Percentiles rank a stretch among this genome's conserved stretches.
These are phyloP conservation scores for Zaprionus vittiger DNA, from an alignment of 1,140 invertebrate genomes.

Conservation along the genomic window DNA sequence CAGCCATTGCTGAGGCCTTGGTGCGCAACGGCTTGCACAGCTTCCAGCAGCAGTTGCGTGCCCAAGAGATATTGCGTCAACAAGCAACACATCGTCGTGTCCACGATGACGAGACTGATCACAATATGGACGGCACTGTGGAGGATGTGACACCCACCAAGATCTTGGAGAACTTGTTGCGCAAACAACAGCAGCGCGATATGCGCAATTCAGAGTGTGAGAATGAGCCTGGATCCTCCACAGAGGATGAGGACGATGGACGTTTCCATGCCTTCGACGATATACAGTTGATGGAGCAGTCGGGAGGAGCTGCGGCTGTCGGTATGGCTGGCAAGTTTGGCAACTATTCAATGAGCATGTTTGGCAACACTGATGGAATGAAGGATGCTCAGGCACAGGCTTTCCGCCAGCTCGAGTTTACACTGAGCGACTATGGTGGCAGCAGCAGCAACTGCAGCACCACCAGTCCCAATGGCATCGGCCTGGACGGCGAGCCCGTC, in stretches of 20 bases:
- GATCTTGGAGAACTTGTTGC: constrained; percentile 74
- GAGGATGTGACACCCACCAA: constrained; percentile 62
- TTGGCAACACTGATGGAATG: constrained; percentile 52
- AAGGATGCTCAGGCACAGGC: constrained; percentile 75
- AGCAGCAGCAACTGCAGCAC: constrained; percentile 68
- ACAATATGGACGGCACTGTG: not conserved
- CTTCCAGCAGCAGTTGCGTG: constrained; percentile 78
- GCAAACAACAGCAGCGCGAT: constrained; percentile 69
- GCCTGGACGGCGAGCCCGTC: constrained; percentile 87
- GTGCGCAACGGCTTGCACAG: constrained; percentile 73
- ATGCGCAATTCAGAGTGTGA: constrained; percentile 69
- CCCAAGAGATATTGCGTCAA: constrained; percentile 76
- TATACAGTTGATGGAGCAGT: constrained; percentile 77
- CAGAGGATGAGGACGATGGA: constrained; percentile 73
- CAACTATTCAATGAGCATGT: constrained; percentile 55
- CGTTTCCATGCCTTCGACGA: constrained; percentile 77
- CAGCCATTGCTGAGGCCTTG: constrained; percentile 76
- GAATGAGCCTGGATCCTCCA: constrained; percentile 60
- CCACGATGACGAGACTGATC: constrained; percentile 55
- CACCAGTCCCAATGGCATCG: constrained; percentile 72
- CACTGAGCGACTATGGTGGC: constrained; percentile 71
- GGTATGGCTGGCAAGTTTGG: constrained; percentile 45
- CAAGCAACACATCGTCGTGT: constrained; percentile 57
- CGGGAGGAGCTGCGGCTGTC: not conserved
- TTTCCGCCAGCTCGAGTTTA: constrained; percentile 75